Percentiles rank a stretch among this genome's conserved stretches.
Conservation (phyloP, 2,888 invertebrate genomes). For the Apotomis capreana region DNA sequence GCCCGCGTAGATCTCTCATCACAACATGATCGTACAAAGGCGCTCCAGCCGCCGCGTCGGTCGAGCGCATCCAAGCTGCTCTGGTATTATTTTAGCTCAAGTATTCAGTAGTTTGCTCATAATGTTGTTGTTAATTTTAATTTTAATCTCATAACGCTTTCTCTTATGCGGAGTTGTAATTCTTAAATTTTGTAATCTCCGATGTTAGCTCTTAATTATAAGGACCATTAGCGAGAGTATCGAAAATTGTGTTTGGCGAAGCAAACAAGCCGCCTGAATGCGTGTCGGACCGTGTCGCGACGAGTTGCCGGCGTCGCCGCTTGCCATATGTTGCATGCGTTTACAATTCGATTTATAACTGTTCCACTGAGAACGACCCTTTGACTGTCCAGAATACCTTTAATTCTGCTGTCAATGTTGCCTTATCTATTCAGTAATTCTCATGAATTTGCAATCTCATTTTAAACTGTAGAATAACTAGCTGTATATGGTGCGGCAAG, state of each 20-base stretch:
- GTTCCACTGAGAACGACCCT: constrained; percentile 11
- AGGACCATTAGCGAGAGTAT: constrained; percentile 61
- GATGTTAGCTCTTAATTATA: constrained; percentile 66
- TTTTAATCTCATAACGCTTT: constrained; percentile 58
- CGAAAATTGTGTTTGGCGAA: constrained; percentile 56
- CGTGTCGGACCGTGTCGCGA: constrained; percentile 47
- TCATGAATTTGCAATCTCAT: constrained; percentile 25
- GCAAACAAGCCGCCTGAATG: constrained; percentile 59
- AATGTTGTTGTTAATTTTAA: constrained; percentile 78
- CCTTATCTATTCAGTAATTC: constrained; percentile 28
- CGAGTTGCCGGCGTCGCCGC: constrained; percentile 24
- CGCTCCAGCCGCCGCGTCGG: constrained; percentile 57
- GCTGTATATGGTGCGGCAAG: constrained; percentile 31
- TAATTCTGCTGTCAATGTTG: constrained; percentile 22
- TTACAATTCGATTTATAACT: not conserved
- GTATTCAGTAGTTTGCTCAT: constrained; percentile 81
- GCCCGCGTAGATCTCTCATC: constrained; percentile 73
- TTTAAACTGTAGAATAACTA: constrained; percentile 14
- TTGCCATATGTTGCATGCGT: constrained; percentile 26
- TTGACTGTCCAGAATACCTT: constrained; percentile 9
- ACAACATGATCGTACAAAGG: constrained; percentile 80
- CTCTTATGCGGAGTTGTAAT: constrained; percentile 70
- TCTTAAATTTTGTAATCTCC: constrained; percentile 71
- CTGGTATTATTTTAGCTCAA: constrained; percentile 80
- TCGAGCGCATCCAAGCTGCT: constrained; percentile 78